Base-by-base conservation (phyloP, 2,113 vertebrate genomes). In the Entomyzon cyanotis region DNA sequence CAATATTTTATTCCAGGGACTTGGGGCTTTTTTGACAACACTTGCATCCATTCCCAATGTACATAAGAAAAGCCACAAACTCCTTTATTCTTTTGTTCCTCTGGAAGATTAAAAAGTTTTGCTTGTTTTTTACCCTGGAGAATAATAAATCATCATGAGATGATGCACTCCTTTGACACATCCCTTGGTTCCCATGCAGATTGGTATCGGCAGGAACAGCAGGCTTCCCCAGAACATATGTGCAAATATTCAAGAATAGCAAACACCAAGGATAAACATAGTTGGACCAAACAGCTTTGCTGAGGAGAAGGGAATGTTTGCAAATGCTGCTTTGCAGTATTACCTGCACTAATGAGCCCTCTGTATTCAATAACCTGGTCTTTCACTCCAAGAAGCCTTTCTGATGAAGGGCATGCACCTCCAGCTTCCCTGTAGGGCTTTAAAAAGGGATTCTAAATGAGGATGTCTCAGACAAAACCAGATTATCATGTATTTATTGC, bases 211-310 rank as follows among this genome's bases (percentile, higher is more conserved):
- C 80, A 95, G 83, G 93, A 95, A 92, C 95, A 97, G 95, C 91
- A 96, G 94, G 94, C 89, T 95, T 94, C 89, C 93, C 89, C 93
- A 92, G 86, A 97, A 96, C 95, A 96, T 94, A 93, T 97, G 96
- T 87, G 91, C 91, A 92, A 94, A 95, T 94, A 94, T 81, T 94
- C 93, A 89, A 97, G 95, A 96, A 93, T 80, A 94, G 91, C 89
- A 95, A 95, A 94, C 87, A 80, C 52, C 92, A 95, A 96, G 91
- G 73, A 95, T 93, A 96, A 97, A 94, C 86, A 86, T 59, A 84
- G 86, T 59, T 64, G 84, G 86, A 70, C 76, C 30, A 78, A 86
- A 78, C 35, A 78, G 83, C 89, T 81, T 35, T 56, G 27, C 80
- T 64, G 73, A 81, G 87, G 59, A 84, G 50, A 84, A 81, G 56